Evolutionary conservation across 2,888 invertebrate genomes (phyloP).

Genomic region (Stenurella melanura): DNA sequence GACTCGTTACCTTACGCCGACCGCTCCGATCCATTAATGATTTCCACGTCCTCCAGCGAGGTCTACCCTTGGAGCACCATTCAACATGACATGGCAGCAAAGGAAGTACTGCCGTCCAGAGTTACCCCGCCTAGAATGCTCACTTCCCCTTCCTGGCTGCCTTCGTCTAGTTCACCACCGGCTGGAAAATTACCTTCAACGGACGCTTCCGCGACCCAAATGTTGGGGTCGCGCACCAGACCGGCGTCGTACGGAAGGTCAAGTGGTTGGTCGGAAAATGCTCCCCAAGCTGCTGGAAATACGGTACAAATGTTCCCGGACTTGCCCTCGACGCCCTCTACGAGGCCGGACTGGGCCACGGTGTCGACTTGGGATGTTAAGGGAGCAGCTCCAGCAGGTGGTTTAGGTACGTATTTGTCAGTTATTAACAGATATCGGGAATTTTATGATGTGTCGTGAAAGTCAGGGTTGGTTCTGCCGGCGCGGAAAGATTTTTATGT

Average conservation of each 20-base stretch:
- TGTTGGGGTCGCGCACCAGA: conserved; percentile 69
- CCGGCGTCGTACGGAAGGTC: conserved; percentile 75
- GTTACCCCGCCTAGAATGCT: conserved; percentile 59
- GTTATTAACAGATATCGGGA: no score
- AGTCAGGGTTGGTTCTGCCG: no score
- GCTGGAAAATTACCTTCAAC: conserved; percentile 33
- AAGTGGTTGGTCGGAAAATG: conserved; percentile 72
- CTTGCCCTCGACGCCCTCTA: conserved; percentile 58
- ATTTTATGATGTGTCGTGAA: no score
- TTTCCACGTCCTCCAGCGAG: conserved; percentile 69
- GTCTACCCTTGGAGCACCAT: conserved; percentile 69
- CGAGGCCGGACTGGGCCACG: conserved; percentile 66
- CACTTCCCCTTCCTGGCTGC: conserved; percentile 54
- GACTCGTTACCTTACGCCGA: conserved; percentile 60
- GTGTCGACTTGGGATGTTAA: conserved; percentile 65
- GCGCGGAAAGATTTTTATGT: no score
- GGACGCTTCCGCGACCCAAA: conserved; percentile 54
- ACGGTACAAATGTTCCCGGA: conserved; percentile 62
- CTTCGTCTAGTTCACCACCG: conserved; percentile 38
- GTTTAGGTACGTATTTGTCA: conserved; percentile 40
- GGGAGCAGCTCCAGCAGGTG: conserved; percentile 43
- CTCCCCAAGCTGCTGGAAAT: conserved; percentile 53
- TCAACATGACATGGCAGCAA: conserved; percentile 56
- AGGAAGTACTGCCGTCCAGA: conserved; percentile 60
- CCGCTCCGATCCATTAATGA: conserved; percentile 61